Evolutionary conservation across 1,140 invertebrate species (phyloP).

Genomic region (Tetramorium simillimum): DNA sequence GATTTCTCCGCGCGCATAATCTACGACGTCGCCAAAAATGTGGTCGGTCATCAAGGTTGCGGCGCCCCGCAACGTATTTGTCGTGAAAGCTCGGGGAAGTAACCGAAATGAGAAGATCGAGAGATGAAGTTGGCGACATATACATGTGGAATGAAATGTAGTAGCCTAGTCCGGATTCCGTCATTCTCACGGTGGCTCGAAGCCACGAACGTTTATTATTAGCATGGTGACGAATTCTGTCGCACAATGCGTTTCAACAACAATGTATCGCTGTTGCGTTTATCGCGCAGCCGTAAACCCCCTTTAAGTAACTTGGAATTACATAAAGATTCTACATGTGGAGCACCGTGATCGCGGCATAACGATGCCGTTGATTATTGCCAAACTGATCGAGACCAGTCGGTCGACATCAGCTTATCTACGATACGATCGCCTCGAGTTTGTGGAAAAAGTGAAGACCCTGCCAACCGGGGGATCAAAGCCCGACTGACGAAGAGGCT

Average conservation of each 20-base stretch:
- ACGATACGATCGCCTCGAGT: conserved; percentile 3
- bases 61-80: neutral
- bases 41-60: neutral
- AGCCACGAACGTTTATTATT: conserved; percentile 44
- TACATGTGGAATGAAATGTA: neutral
- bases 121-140: neutral
- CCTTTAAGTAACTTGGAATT: neutral
- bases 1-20: conserved; percentile 1
- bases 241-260: neutral
- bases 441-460: conserved; percentile 19
- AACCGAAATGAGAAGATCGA: neutral
- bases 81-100: neutral
- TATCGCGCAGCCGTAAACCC: neutral
- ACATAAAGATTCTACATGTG: neutral
- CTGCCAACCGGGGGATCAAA: conserved; percentile 16
- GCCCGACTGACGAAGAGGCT: conserved; percentile 1
- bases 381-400: conserved; percentile 12
- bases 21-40: neutral
- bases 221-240: neutral
- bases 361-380: neutral
- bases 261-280: neutral
- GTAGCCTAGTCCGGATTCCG: neutral
- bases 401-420: conserved; percentile 4
- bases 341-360: neutral
- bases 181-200: conserved; percentile 9